Conservation (phyloP, 2,797 vertebrate species). For the Trachurus trachurus region DNA sequence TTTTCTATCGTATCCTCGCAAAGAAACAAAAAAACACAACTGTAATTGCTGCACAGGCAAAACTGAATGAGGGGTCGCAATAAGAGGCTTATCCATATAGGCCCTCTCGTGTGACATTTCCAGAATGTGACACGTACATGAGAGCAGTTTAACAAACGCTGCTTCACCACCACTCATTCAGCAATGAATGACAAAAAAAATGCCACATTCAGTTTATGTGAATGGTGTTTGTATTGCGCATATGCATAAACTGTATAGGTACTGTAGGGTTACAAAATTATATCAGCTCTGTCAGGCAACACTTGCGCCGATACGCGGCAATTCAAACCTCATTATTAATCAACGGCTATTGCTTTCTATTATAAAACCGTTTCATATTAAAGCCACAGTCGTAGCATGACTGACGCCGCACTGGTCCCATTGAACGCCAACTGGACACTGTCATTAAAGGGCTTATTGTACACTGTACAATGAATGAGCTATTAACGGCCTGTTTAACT, state of each 20-base stretch:
- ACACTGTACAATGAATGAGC: conserved; percentile 50
- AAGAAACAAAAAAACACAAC: conserved; percentile 3
- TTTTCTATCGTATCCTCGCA: neutral
- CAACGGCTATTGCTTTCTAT: neutral
- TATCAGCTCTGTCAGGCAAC: neutral
- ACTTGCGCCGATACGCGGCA: too few species aligned
- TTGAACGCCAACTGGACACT: conserved; percentile 43
- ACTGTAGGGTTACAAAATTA: neutral
- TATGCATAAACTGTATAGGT: too few species aligned
- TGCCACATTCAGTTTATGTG: too few species aligned
- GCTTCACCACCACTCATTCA: neutral
- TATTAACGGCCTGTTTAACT: conserved; percentile 6
- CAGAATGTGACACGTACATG: conserved; percentile 45
- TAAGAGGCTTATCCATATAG: conserved; percentile 33
- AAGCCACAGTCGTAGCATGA: conserved; percentile 24
- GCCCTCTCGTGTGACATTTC: conserved; percentile 47
- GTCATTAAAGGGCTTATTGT: conserved; percentile 72
- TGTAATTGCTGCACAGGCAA: neutral
- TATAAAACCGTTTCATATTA: conserved; percentile 34
- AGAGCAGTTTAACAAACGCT: conserved; percentile 11
- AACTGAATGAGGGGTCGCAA: neutral
- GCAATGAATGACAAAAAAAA: conserved; percentile 21
- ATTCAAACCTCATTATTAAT: neutral
- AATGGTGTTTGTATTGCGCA: neutral
- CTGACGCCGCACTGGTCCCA: conserved; percentile 47